Evolutionary conservation across 2,113 vertebrate species (phyloP).

Genomic region (Sisor rabdophorus): DNA sequence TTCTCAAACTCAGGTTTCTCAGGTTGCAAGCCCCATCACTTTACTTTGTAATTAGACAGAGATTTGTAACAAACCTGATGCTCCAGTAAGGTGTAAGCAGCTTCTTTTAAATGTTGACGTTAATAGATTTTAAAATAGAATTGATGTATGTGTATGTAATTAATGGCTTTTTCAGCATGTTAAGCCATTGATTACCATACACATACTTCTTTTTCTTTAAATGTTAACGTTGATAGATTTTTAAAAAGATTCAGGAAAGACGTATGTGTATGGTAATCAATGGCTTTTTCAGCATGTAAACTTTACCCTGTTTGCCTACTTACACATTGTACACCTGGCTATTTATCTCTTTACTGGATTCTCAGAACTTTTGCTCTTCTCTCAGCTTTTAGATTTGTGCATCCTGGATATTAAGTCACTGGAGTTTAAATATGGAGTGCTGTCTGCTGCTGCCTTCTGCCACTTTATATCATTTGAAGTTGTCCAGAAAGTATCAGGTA

Average conservation of each 20-base stretch:
- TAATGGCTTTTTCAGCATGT: no score
- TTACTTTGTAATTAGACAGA: not conserved
- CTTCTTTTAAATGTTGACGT: no score
- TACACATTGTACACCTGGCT: not conserved
- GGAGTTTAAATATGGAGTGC: conserved; percentile 79
- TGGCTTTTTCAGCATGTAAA: not conserved
- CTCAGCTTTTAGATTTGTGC: conserved; percentile 85
- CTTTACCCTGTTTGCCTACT: not conserved
- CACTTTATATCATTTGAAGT: conserved; percentile 75
- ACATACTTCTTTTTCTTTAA: no score
- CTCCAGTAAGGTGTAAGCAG: not conserved
- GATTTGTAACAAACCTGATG: not conserved
- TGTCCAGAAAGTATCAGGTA: conserved; percentile 80
- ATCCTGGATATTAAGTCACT: conserved; percentile 79
- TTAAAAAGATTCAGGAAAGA: no score
- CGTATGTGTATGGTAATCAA: no score
- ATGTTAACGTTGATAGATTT: no score
- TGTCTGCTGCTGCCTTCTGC: conserved; percentile 80
- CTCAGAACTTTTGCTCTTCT: not conserved
- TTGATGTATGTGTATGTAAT: no score
- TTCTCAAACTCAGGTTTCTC: no score
- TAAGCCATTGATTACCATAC: no score
- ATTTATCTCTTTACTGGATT: not conserved
- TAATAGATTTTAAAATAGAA: no score
- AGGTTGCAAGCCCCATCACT: not conserved